Conservation (phyloP, 2,888 invertebrate genomes). For the Hypomecis atomaria region DNA sequence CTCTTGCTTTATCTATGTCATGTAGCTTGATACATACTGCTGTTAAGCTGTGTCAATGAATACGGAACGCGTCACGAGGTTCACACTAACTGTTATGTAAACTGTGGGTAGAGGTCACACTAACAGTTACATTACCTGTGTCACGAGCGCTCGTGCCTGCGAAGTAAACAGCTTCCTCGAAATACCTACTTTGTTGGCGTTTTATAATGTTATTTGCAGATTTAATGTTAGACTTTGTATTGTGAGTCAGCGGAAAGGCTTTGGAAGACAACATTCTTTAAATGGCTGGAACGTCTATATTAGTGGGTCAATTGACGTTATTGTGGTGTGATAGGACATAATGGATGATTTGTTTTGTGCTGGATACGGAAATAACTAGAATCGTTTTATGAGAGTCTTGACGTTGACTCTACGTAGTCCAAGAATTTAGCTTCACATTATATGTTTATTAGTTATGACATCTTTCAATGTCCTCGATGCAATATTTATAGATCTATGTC, state of each 20-base stretch:
- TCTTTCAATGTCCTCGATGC: too few species aligned
- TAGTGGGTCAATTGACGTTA: not conserved
- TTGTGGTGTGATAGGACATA: not conserved
- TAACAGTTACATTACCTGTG: conserved; percentile 24
- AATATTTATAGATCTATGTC: too few species aligned
- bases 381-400: too few species aligned
- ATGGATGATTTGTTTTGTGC: too few species aligned
- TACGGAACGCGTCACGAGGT: conserved; percentile 8
- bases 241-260: conserved; percentile 23
- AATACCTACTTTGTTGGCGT: conserved; percentile 8
- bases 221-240: conserved; percentile 20
- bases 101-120: conserved; percentile 9
- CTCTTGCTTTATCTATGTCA: conserved; percentile 1
- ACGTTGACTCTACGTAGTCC: too few species aligned
- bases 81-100: conserved; percentile 12
- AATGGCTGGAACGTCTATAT: not conserved
- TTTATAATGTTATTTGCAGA: conserved; percentile 15
- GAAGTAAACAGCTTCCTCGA: conserved; percentile 26
- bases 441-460: too few species aligned
- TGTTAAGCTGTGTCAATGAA: not conserved
- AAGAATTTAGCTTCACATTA: too few species aligned
- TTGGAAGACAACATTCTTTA: conserved; percentile 7
- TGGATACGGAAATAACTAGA: too few species aligned
- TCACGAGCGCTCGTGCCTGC: conserved; percentile 19
- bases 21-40: not conserved